Percentiles rank a stretch among this genome's conserved stretches.
Conservation (phyloP, 2,797 vertebrate genomes). For the Platyrinchus mystaceus region DNA sequence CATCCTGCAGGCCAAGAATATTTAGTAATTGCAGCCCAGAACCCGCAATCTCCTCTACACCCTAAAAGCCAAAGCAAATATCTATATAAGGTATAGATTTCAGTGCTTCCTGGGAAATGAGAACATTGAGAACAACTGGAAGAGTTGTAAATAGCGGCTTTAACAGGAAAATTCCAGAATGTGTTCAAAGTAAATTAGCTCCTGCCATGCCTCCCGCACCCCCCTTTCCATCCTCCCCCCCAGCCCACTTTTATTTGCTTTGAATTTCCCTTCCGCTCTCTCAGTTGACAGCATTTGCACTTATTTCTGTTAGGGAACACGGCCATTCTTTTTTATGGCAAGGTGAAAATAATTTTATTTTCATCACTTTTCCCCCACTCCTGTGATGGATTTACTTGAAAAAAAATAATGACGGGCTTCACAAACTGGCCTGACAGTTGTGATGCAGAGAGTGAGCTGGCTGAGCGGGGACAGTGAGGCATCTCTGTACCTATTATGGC, state of each 20-base stretch:
- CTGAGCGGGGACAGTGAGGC: conserved; percentile 80
- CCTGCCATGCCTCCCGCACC: background rate
- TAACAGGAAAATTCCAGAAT: conserved; percentile 60
- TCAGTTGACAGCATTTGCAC: conserved; percentile 80
- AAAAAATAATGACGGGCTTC: conserved; percentile 82
- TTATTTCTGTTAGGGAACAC: conserved; percentile 78
- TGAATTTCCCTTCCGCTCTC: conserved; percentile 75
- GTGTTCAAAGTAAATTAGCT: conserved; percentile 55
- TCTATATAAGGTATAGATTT: background rate
- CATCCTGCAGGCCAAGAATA: background rate
- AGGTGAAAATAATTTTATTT: conserved; percentile 84
- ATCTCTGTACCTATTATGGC: conserved; percentile 85
- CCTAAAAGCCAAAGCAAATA: conserved; percentile 38
- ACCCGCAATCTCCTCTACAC: background rate
- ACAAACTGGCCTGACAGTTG: conserved; percentile 82
- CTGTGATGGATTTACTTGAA: conserved; percentile 80
- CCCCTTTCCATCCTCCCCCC: conserved; percentile 11
- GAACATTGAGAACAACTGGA: conserved; percentile 2
- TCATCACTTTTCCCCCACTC: conserved; percentile 73
- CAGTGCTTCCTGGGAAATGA: background rate
- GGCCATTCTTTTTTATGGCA: conserved; percentile 80
- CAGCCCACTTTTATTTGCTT: conserved; percentile 52
- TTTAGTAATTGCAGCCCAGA: conserved; percentile 5
- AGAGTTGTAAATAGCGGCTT: conserved; percentile 17
- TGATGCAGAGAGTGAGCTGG: conserved; percentile 75